Base-by-base conservation (phyloP, 2,797 vertebrate genomes). In the Dicrostonyx torquatus region DNA sequence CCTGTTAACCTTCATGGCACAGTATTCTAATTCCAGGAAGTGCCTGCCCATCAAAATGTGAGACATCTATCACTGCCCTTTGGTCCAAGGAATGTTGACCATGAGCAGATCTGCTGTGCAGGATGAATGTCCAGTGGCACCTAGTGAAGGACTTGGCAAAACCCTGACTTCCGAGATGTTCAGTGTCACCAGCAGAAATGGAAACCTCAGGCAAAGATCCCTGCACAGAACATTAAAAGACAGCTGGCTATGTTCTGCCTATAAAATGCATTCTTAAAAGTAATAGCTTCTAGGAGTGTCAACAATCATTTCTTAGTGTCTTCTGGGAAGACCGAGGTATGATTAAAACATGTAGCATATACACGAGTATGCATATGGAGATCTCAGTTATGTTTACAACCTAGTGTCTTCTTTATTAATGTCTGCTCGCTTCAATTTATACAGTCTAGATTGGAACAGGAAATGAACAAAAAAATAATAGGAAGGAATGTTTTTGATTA, bases 131-230 rank as follows among this genome's bases (percentile, higher is more conserved):
- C 89, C 2, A 70, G 18, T 26, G 40, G 53, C 0, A 1, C 55
- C 86, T 73, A 40, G n/a, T 66, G 85, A 94, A 82, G 89, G 93
- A 89, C 53, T 82, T 53, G 26, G 55, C 75, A 64, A 73, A 94
- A 66, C 34, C 58, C 92, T 97, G 87, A 84, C 88, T 95, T 96
- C 95, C 79, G 93, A 96, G 78, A 94, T 17, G 37, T 88, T 86
- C 91, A 7, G 0, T 83, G 91, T 86, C 83, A 92, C 89, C 80
- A 92, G 94, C 89, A 78, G 76, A 84, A 40, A 80, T 22, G n/a
- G 83, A 89, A 43, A 87, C 89, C 91, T 72, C 91, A 77, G 91
- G 91, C 85, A 58, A 92, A 96, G 94, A 79, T 87, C 53, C 45
- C 60, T 34, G 34, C 7, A 0, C 90, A 86, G 86, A 91, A 80